These are phyloP conservation scores for Champsocephalus gunnari DNA, from an alignment of 2,797 vertebrate genomes.

Conservation along the genomic window DNA sequence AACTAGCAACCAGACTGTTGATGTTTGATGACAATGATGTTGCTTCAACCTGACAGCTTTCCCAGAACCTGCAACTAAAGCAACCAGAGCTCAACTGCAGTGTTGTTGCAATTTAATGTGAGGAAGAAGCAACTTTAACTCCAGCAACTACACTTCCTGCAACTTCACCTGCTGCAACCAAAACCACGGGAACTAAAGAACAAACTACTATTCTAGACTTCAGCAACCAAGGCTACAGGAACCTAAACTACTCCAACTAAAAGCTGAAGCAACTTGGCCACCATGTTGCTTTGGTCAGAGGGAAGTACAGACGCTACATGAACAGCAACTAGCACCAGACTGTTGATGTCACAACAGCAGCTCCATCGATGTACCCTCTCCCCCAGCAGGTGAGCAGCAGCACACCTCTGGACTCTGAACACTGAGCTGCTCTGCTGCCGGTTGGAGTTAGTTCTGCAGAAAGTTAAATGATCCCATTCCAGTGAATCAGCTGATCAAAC, in stretches of 20 bases:
- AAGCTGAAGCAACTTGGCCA: conserved; percentile 17
- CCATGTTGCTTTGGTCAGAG: conserved; percentile 35
- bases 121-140: neutral
- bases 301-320: conserved; percentile 7
- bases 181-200: neutral
- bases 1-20: neutral
- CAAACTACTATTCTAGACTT: too few species aligned
- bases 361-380: neutral
- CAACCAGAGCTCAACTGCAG: neutral
- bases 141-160: neutral
- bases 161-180: neutral
- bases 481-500: neutral
- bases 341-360: neutral
- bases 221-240: neutral
- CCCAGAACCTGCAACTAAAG: neutral
- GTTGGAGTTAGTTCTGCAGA: neutral
- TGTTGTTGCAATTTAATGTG: neutral
- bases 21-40: conserved; percentile 4
- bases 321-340: neutral
- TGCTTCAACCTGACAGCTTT: conserved; percentile 2
- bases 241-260: neutral
- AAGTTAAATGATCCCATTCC: neutral
- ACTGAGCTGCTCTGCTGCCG: neutral
- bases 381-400: conserved; percentile 41
- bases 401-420: neutral